Evolutionary conservation across 1,140 invertebrate species (phyloP).

Genomic region (Pogonomyrmex californicus): DNA sequence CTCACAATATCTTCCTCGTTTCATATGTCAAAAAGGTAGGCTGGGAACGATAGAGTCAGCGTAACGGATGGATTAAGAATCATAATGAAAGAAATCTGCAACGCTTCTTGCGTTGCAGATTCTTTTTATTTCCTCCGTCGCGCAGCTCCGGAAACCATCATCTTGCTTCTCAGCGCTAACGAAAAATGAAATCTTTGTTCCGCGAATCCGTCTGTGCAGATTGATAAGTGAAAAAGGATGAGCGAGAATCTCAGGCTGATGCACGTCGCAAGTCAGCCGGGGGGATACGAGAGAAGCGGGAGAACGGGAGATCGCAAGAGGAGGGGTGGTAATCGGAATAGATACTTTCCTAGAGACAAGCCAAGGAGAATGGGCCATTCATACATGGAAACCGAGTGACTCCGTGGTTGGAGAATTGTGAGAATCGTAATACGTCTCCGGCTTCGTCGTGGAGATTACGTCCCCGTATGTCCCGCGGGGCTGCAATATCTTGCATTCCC

Average conservation of each 20-base stretch:
- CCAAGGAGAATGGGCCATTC: constrained; percentile 86
- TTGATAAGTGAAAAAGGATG: constrained; percentile 70
- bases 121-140: constrained; percentile 34
- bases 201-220: constrained; percentile 69
- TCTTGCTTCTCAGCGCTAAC: constrained; percentile 68
- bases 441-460: constrained; percentile 86
- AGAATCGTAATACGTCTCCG: constrained; percentile 85
- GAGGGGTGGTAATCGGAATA: constrained; percentile 81
- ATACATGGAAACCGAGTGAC: constrained; percentile 80
- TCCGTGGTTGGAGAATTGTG: constrained; percentile 81
- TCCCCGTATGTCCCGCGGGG: constrained; percentile 85
- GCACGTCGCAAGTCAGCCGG: constrained; percentile 56
- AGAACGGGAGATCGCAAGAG: constrained; percentile 34
- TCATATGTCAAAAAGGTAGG: constrained; percentile 47
- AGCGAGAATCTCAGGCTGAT: constrained; percentile 72
- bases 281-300: constrained; percentile 16
- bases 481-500: constrained; percentile 87
- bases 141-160: constrained; percentile 52
- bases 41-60: constrained; percentile 64
- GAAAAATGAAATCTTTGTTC: constrained; percentile 83
- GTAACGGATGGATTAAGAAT: constrained; percentile 69
- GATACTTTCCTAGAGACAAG: constrained; percentile 85
- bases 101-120: constrained; percentile 35
- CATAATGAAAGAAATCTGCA: constrained; percentile 77
- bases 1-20: constrained; percentile 35